Evolutionary conservation across 2,888 invertebrate species (phyloP).

Genomic region (Ceratothoa steindachneri): DNA sequence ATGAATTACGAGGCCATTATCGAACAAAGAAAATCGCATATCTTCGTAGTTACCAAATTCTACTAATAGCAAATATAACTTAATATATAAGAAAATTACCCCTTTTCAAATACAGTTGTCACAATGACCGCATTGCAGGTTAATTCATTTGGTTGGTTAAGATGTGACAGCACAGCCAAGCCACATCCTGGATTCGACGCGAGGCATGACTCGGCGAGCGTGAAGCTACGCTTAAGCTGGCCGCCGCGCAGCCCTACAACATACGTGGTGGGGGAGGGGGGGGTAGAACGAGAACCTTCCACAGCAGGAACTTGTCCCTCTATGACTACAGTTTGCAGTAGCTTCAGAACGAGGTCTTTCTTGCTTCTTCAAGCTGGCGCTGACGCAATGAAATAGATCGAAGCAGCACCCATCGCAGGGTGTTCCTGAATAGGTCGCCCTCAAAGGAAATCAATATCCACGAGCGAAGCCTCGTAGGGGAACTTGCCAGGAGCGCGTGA

Average conservation of each 20-base stretch:
- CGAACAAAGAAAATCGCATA: background rate
- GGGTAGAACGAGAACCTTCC: background rate
- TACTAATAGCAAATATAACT: background rate
- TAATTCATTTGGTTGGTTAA: background rate
- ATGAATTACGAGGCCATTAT: background rate
- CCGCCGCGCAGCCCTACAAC: background rate
- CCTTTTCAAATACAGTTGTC: background rate
- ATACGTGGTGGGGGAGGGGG: background rate
- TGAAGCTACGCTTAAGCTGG: too few relatives aligned
- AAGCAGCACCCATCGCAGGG: too few relatives aligned
- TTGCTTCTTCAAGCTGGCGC: background rate
- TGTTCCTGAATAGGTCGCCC: background rate
- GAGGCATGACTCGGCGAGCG: background rate
- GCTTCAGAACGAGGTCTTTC: background rate
- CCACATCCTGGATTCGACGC: background rate
- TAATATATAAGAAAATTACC: background rate
- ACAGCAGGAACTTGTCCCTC: too few relatives aligned
- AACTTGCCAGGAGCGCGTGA: too few relatives aligned
- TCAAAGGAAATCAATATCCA: slow-evolving; percentile 6
- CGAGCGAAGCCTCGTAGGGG: too few relatives aligned
- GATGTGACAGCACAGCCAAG: background rate
- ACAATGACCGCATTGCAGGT: background rate
- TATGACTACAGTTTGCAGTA: background rate
- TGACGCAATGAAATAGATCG: too few relatives aligned
- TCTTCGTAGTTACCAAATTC: background rate